A percentile compares a stretch with the other conserved stretches of the same genome.
phyloP scores from a whole-genome alignment of 1,140 invertebrate species.

The Hyposmocoma kahamanoa region DNA sequence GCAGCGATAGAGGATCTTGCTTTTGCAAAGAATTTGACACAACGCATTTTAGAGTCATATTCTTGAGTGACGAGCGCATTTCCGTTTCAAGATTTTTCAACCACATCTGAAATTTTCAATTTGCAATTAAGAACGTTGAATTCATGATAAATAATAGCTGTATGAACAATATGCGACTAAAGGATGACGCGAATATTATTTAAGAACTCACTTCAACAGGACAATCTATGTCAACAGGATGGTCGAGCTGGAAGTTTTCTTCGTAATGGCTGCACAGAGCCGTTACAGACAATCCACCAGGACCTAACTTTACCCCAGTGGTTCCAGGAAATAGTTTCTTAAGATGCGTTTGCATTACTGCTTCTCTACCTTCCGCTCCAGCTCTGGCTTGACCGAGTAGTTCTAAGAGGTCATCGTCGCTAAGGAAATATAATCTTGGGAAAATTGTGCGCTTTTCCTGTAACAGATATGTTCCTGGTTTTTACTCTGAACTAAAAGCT shows the following conservation, averaged over 20 bases:
- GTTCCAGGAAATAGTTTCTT: conserved; percentile 96
- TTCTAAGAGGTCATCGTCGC: conserved; percentile 96
- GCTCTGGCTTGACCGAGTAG: conserved; percentile 87
- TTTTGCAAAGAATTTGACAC: conserved; percentile 64
- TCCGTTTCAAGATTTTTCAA: conserved; percentile 85
- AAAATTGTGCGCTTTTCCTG: conserved; percentile 95
- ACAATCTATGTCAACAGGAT: conserved; percentile 83
- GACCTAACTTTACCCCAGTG: conserved; percentile 53
- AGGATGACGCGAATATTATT: too few species aligned
- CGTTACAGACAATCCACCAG: conserved; percentile 53
- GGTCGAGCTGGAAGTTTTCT: conserved; percentile 89
- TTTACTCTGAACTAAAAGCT: too few species aligned
- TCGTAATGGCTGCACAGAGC: conserved; percentile 81
- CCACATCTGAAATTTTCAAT: conserved; percentile 79
- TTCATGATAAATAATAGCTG: too few species aligned
- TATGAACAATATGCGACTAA: too few species aligned
- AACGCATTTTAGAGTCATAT: conserved; percentile 81
- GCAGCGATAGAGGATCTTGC: conserved; percentile 85
- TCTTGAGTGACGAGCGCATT: conserved; percentile 87
- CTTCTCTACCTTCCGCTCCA: conserved; percentile 80
- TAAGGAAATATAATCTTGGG: conserved; percentile 96
- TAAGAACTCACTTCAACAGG: conserved; percentile 87
- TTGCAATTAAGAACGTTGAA: background rate
- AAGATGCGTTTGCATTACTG: conserved; percentile 92
- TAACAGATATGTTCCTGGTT: conserved; percentile 32